Base-by-base conservation (phyloP, 2,113 vertebrate genomes). In the Dryoscopus gambensis region DNA sequence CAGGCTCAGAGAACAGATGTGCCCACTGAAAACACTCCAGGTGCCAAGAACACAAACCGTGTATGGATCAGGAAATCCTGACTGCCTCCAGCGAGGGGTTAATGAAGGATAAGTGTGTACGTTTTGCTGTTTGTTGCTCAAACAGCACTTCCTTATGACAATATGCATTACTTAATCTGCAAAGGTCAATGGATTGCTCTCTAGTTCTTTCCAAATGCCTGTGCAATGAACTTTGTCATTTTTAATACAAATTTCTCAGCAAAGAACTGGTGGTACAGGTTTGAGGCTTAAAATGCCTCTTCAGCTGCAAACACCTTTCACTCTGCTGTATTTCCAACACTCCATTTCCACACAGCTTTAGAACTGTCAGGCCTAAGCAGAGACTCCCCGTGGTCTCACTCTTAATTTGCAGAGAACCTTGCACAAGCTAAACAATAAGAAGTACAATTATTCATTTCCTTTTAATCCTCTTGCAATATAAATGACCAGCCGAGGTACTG, bases 61-160 rank as follows among this genome's bases (percentile, higher is more conserved):
- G 3, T 14, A 53, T 7, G 28, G 53, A 50, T 63, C 91, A 94
- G 95, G 91, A 94, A 94, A 65, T 60, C 80, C 95, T 56, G 62
- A 17, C 19, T 31, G 77, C 87, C n/a, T 68, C 39, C 27, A 71
- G 21, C 6, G 77, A 94, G 87, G 95, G 81, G 76, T 84, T 93
- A 91, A 69, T 21, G 79, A 65, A 68, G 87, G 80, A 18, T 19
- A 90, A 85, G 49, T 56, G 83, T 94, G 96, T 95, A 84, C 85
- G 49, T 87, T 96, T 84, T 84, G 84, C 70, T 74, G 67, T 74
- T 92, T 79, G 88, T 84, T 71, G 92, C 91, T 94, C 84, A 85
- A 89, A 57, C 71, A 83, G 87, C 95, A 94, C 94, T 97, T 97
- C 97, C 97, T 97, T 92, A 57, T 81, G 92, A 96, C 87, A 96